These are phyloP conservation scores for Pogona vitticeps DNA, from an alignment of 2,113 vertebrate genomes.

Conservation along the genomic window DNA sequence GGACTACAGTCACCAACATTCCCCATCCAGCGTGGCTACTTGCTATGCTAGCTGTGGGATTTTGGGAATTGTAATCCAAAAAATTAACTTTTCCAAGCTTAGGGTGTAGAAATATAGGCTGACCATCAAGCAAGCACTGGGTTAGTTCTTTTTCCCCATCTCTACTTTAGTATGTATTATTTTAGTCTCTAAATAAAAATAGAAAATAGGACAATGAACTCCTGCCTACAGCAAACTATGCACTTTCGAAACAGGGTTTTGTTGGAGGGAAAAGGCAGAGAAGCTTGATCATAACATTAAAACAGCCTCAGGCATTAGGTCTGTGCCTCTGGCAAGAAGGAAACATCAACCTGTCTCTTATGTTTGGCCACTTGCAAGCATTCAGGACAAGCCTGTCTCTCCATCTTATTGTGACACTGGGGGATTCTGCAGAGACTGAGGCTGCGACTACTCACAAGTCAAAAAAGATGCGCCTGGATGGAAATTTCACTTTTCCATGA, in stretches of 20 bases:
- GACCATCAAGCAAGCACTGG: background rate
- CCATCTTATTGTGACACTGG: slow-evolving; percentile 11
- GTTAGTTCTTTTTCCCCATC: background rate
- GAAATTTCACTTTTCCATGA: slow-evolving; percentile 29
- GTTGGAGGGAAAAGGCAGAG: background rate
- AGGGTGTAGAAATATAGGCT: background rate
- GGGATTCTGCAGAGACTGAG: slow-evolving; percentile 20
- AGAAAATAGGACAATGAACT: background rate
- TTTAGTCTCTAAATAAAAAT: slow-evolving; percentile 8
- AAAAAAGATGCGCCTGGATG: background rate
- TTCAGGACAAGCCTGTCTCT: slow-evolving; percentile 22
- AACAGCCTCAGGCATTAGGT: slow-evolving; percentile 23
- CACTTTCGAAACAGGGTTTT: background rate
- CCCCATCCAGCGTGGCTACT: background rate
- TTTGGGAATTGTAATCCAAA: background rate
- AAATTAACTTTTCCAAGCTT: background rate
- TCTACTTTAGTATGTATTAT: background rate
- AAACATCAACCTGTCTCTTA: slow-evolving; percentile 26
- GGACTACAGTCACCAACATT: too few species aligned
- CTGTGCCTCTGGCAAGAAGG: slow-evolving; percentile 15
- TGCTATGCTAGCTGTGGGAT: background rate
- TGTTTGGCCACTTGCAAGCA: slow-evolving; percentile 26
- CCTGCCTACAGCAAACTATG: slow-evolving; percentile 5
- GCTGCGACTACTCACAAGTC: slow-evolving; percentile 16
- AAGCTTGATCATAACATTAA: slow-evolving; percentile 9